phyloP scores from a whole-genome alignment of 2,113 vertebrate species.

The Hippocampus comes region DNA sequence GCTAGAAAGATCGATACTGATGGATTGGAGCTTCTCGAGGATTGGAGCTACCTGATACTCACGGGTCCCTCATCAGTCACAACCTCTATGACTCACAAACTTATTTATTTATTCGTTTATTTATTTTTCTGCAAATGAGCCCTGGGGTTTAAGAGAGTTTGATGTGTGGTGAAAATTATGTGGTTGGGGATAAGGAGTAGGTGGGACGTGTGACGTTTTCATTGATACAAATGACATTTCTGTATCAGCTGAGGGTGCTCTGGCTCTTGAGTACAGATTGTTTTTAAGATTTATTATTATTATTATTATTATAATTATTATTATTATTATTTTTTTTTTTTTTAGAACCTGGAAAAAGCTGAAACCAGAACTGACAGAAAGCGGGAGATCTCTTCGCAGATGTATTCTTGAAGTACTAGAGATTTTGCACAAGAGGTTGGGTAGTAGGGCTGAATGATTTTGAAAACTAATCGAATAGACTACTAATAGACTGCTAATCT shows the following conservation, averaged over 20 bases:
- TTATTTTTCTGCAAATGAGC: neutral
- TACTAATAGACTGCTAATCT: no score
- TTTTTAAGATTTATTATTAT: no score
- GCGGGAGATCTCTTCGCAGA: no score
- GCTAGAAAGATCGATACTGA: constrained; percentile 55
- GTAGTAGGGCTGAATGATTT: no score
- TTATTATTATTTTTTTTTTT: no score
- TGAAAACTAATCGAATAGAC: no score
- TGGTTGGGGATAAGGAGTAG: neutral
- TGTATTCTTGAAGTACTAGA: no score
- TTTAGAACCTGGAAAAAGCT: no score
- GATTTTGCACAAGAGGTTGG: no score
- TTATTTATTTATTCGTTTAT: neutral
- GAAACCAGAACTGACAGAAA: no score
- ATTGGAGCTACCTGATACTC: constrained; percentile 39
- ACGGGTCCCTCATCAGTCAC: constrained; percentile 18
- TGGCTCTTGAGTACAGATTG: neutral
- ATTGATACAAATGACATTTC: neutral
- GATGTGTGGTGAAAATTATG: neutral
- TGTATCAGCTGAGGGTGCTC: neutral
- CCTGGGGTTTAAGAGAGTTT: neutral
- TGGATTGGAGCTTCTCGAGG: constrained; percentile 39
- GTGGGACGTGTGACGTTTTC: neutral
- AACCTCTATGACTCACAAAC: constrained; percentile 30
- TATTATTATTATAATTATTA: no score